Evolutionary conservation across 2,113 vertebrate species (phyloP), one percentile per base, ranked within the genome.

Genomic region (Osmerus mordax): DNA sequence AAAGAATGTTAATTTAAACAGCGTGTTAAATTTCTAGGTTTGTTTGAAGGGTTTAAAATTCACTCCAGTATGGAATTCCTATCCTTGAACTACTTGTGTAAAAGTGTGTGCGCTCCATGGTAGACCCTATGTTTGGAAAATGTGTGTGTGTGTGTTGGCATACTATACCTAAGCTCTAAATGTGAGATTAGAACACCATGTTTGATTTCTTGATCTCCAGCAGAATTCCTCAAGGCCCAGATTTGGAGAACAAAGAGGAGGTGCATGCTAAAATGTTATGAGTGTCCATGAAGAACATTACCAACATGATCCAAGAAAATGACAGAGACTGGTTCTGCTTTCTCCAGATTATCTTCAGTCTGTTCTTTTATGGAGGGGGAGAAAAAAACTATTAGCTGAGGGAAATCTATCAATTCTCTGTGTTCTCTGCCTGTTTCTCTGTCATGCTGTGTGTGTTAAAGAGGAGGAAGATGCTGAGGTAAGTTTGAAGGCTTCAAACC

Each of bases 321-420:
- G 72, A 76, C 74, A 41, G 19, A 62, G 70, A 75, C 72, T 74
- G 71, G 76, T 53, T 79, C 70, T 75, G 79, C 25, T 65, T 78
- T 75, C n/a, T 80, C 60, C 69, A 78, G 70, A 78, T 79, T 80
- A 82, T 82, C 83, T 79, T 56, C 41, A 21, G 71, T 41, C 74
- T 61, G 23, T 69, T 65, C 23, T 60, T 76, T 81, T 72, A 54
- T 14, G 15, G 21, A 29, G 55, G 53, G 5, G 81, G 56, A 8
- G 78, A 80, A 58, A 68, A 21, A 52, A 21, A 29, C 1, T 71
- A 74, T 74, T 66, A 65, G 47, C 67, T 8, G 60, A 52, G 56
- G 65, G 70, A 72, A 65, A 68, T 79, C 65, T 81, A 54, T 55
- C 64, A 69, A 5, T 56, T 18, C 9, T 65, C 9, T 65, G n/a